These are phyloP conservation scores for Drosophila infuscata DNA, from an alignment of 2,888 invertebrate genomes.

Conservation along the genomic window DNA sequence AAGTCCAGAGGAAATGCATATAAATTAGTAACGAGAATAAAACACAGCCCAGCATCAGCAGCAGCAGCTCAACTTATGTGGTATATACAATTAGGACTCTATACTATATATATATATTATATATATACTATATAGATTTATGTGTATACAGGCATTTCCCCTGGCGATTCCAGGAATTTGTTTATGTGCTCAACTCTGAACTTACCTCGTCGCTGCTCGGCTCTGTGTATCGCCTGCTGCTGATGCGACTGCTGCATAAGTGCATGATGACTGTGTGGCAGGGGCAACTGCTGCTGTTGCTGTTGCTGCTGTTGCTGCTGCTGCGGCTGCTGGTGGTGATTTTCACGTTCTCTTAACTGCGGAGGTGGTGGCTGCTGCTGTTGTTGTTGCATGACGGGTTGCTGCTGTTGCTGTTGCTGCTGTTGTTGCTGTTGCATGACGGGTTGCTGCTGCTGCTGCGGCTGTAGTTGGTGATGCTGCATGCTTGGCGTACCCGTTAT, in stretches of 20 bases:
- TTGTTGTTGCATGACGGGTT: constrained; percentile 30
- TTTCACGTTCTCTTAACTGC: constrained; percentile 59
- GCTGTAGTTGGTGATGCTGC: constrained; percentile 38
- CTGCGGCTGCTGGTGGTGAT: constrained; percentile 37
- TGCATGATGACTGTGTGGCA: constrained; percentile 73
- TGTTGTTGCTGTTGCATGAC: constrained; percentile 18
- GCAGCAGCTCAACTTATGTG: constrained; percentile 24
- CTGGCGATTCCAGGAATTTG: constrained; percentile 11
- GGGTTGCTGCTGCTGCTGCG: constrained; percentile 22
- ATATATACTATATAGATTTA: constrained; percentile 9
- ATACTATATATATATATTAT: constrained; percentile 9
- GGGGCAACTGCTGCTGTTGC: constrained; percentile 45
- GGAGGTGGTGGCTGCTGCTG: constrained; percentile 49
- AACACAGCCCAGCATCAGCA: constrained; percentile 12
- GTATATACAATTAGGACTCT: constrained; percentile 45
- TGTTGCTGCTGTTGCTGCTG: constrained; percentile 41
- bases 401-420: constrained; percentile 16
- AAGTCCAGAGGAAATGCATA: constrained; percentile 42
- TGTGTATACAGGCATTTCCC: constrained; percentile 44
- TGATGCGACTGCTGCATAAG: constrained; percentile 78
- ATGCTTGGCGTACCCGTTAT: constrained; percentile 38
- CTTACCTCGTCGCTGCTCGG: constrained; percentile 74
- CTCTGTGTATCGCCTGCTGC: constrained; percentile 75
- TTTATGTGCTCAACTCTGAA: constrained; percentile 10
- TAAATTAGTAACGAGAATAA: neutral